Base-by-base conservation (phyloP, 1,140 invertebrate genomes). In the Reticulitermes speratus region DNA sequence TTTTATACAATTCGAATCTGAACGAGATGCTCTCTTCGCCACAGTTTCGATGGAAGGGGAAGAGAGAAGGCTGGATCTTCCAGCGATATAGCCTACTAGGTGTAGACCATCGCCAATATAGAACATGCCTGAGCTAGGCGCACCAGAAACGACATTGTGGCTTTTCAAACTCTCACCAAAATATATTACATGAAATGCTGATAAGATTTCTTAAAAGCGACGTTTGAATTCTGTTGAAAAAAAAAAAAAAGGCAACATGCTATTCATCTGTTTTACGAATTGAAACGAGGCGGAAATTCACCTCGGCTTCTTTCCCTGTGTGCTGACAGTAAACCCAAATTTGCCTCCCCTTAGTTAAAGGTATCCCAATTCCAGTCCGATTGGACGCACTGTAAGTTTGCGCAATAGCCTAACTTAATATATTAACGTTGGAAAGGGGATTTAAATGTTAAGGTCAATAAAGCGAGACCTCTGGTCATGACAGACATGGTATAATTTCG, bases 401-500 rank as follows among this genome's bases (percentile, higher is more conserved):
- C 65, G 65, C 65, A 75, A 30, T 75, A 30, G 65, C 11, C 25
- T 75, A 75, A 75, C 65, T 75, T 75, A 75, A 75, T 75, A 75
- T 75, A 30, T 75, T 75, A 30, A 9, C n/a, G n/a, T 8, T 14
- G n/a, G 65, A 75, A 30, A 75, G 25, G 65, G 65, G 25, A 75
- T 30, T 30, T 75, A 75, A 75, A 75, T 30, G 65, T 75, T 75
- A 75, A 30, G 65, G 65, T 75, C 65, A 75, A 75, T 75, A 75
- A 1, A 75, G 14, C 65, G 1, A n/a, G 65, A 25, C 21, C 21
- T 65, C 25, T 16, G 25, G 30, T 30, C 65, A 75, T 30, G 65
- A 16, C 14, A 2, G 25, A n/a, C 65, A n/a, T 75, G 65, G 65
- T 30, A 75, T 75, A 75, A 75, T 75, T 75, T 75, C 65, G 25